Percentiles rank a stretch among this genome's conserved stretches.
Evolutionary conservation across 1,140 invertebrate species (phyloP).

Genomic region (Battus philenor): DNA sequence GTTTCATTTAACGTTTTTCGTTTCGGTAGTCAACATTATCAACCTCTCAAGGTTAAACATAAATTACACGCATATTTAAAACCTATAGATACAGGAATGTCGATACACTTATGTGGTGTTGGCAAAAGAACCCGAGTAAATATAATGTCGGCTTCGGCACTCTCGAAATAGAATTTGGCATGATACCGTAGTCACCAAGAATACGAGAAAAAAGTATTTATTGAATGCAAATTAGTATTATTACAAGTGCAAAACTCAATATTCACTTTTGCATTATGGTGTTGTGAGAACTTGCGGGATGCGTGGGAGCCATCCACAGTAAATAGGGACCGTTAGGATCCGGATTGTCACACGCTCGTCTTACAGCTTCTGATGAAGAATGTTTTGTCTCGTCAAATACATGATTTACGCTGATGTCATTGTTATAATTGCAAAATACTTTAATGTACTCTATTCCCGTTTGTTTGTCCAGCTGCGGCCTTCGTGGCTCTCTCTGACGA

Average conservation of each 20-base stretch:
- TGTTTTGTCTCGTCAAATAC: constrained; percentile 10
- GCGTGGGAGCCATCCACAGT: constrained; percentile 34
- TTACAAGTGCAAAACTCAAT: constrained; percentile 35
- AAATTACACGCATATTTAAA: constrained; percentile 11
- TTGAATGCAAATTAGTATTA: constrained; percentile 24
- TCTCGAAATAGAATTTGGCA: constrained; percentile 42
- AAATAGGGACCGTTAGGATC: constrained; percentile 13
- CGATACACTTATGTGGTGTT: constrained; percentile 25
- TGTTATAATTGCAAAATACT: constrained; percentile 44
- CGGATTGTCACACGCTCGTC: neutral
- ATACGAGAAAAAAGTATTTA: constrained; percentile 22
- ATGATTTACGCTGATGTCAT: constrained; percentile 45
- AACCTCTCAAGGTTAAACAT: constrained; percentile 9
- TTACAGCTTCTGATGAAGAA: neutral
- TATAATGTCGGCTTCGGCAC: constrained; percentile 32
- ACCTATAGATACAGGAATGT: constrained; percentile 13
- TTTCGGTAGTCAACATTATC: constrained; percentile 4
- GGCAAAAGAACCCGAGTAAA: constrained; percentile 33
- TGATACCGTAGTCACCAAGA: constrained; percentile 23
- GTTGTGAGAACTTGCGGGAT: constrained; percentile 24
- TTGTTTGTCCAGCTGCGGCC: constrained; percentile 60
- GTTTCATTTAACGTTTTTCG: constrained; percentile 1
- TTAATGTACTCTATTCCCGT: constrained; percentile 21
- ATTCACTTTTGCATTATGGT: constrained; percentile 28
- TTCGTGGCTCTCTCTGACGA: constrained; percentile 40